phyloP scores from a whole-genome alignment of 1,140 invertebrate genomes.

The Anastrepha obliqua region DNA sequence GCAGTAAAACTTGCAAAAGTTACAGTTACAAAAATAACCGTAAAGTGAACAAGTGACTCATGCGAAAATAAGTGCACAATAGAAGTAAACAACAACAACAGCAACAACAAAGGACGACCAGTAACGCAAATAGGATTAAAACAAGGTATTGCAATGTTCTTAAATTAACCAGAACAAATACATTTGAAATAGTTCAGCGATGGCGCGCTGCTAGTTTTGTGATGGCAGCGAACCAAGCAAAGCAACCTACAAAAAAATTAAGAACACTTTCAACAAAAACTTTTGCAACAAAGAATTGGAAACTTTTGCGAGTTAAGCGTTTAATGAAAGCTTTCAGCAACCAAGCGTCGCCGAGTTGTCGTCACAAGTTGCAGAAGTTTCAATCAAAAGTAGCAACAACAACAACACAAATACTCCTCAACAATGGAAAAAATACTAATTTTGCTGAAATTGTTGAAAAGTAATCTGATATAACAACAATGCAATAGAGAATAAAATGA shows the following conservation, averaged over 20 bases:
- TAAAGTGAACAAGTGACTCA: constrained; percentile 36
- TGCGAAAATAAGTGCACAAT: background rate
- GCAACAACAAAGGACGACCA: background rate
- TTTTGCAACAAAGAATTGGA: background rate
- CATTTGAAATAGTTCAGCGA: background rate
- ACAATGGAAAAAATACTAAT: background rate
- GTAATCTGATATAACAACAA: background rate
- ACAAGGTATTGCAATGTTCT: background rate
- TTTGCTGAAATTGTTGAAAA: background rate
- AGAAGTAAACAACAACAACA: background rate
- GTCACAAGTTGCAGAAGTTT: constrained; percentile 36
- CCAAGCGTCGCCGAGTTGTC: constrained; percentile 31
- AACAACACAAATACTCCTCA: background rate
- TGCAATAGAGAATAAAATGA: background rate
- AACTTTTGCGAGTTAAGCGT: background rate
- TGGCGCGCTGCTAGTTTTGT: background rate
- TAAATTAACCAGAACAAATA: background rate
- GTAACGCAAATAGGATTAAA: background rate
- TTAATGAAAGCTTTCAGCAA: constrained; percentile 49
- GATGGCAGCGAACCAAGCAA: background rate
- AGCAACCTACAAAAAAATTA: constrained; percentile 2
- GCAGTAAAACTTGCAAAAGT: background rate
- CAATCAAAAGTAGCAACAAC: background rate
- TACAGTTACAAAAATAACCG: constrained; percentile 7
- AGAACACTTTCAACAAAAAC: background rate